Conservation (phyloP, 1,140 invertebrate genomes). For the Drosophila sturtevanti region DNA sequence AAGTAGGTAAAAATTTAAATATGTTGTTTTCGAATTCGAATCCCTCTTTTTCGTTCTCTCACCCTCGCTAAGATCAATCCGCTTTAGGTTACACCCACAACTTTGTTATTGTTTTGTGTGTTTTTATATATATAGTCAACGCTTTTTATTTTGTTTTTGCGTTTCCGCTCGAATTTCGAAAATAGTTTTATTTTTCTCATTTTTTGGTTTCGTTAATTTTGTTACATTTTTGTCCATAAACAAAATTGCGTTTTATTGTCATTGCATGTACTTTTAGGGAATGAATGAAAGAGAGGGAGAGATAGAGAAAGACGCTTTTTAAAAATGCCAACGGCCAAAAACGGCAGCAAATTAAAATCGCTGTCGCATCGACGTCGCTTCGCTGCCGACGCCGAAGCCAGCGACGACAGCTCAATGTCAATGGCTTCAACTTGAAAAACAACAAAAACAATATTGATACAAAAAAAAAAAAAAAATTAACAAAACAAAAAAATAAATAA, state of each 20-base stretch:
- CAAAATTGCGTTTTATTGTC: slow-evolving; percentile 8
- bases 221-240: neutral
- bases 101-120: neutral
- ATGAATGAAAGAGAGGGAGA: slow-evolving; percentile 32
- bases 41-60: neutral
- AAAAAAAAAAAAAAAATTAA: slow-evolving; percentile 47
- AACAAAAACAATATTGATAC: slow-evolving; percentile 24
- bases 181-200: neutral
- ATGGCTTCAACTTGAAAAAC: slow-evolving; percentile 57
- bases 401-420: slow-evolving; percentile 68
- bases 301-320: slow-evolving; percentile 25
- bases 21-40: neutral
- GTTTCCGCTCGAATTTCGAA: neutral
- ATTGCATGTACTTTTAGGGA: slow-evolving; percentile 67
- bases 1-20: neutral
- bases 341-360: slow-evolving; percentile 38
- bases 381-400: slow-evolving; percentile 8
- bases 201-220: slow-evolving; percentile 11
- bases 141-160: neutral
- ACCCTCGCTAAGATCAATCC: neutral
- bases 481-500: slow-evolving; percentile 33
- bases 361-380: slow-evolving; percentile 19
- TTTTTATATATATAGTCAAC: neutral
- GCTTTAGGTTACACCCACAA: slow-evolving; percentile 7
- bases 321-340: slow-evolving; percentile 71